Evolutionary conservation across 2,888 invertebrate species (phyloP), one percentile per base, ranked within the genome.

Genomic region (Agrotis exclamationis): DNA sequence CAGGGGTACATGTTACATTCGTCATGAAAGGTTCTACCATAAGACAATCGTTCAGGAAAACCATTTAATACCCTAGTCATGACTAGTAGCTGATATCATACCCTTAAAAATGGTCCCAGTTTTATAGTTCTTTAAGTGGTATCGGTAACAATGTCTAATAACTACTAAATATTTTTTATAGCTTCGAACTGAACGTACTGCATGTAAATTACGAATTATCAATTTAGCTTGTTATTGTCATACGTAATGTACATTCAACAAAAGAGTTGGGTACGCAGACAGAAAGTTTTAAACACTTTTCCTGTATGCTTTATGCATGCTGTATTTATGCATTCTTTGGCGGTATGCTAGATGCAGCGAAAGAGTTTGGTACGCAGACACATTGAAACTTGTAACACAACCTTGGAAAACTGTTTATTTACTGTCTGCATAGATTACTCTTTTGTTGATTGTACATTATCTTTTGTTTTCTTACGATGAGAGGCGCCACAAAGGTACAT

Each of bases 201-300:
- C 75, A 79, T 79, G 39, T 75, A 80, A 80, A 78, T 45, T 56
- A 56, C 48, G 1, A 48, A 79, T 77, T 74, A 78, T 60, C 20
- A 18, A 24, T 47, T 50, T 20, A 33, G 22, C 13, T 3, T 56
- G 24, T 48, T 53, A 39, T 74, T 59, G 45, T 56, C 48, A 59
- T 50, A 51, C 22, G 14, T 59, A 48, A 39, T 39, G 39, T 39
- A 11, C 9, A 5, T 3, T 28, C 28, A 28, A 28, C 6, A 28
- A 28, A 28, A 28, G 6, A 28, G n/a, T n/a, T n/a, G n/a, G 28
- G 28, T 28, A 5, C 28, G 6, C 28, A 28, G 28, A 28, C 28
- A 28, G 28, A 3, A 28, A 28, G 28, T 28, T 28, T 28, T 5
- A 24, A 28, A 28, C 28, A 28, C 4, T 28, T 28, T 28, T 28